Evolutionary conservation across 2,888 invertebrate species (phyloP), one percentile per base, ranked within the genome.

Genomic region (Nymphalis urticae): DNA sequence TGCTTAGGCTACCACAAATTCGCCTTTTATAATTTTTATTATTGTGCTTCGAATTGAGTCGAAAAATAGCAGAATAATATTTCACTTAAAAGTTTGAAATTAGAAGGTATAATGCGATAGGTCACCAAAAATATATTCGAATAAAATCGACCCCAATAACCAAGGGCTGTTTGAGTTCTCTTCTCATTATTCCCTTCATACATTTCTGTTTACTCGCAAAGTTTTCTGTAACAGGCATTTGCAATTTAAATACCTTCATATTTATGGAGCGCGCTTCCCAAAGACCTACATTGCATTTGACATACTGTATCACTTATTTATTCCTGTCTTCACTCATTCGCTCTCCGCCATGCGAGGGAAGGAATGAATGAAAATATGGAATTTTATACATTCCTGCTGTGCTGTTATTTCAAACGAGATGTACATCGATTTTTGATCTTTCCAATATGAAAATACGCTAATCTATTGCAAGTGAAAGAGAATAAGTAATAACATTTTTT

Each of bases 201-300:
- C 48, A 68, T 71, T 62, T 53, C 64, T 68, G 68, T 71, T 71
- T 68, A 68, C 68, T 62, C 64, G 51, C 62, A 64, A 64, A 69
- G 61, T 70, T 65, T 72, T 72, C 67, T 64, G 70, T 62, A 62
- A 53, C 67, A 36, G 64, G 59, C 64, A 70, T 68, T 72, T 68
- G 68, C 70, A 72, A 70, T 70, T 72, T 70, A 72, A 64, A 72
- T 72, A 59, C 48, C 48, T 72, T 68, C 72, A 72, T 70, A 68
- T 72, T 72, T 72, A 72, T 72, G 72, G 70, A 69, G 70, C 68
- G 65, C 58, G 71, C 53, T 50, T 65, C 58, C 65, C 62, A 65
- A 71, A 71, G 70, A 68, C 71, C 71, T 68, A 68, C 64, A 68
- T 71, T 68, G 68, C 68, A 68, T 68, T 63, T 68, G 71, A 71